Base-by-base conservation (phyloP, 2,113 vertebrate species). In the Hyperopisus bebe region DNA sequence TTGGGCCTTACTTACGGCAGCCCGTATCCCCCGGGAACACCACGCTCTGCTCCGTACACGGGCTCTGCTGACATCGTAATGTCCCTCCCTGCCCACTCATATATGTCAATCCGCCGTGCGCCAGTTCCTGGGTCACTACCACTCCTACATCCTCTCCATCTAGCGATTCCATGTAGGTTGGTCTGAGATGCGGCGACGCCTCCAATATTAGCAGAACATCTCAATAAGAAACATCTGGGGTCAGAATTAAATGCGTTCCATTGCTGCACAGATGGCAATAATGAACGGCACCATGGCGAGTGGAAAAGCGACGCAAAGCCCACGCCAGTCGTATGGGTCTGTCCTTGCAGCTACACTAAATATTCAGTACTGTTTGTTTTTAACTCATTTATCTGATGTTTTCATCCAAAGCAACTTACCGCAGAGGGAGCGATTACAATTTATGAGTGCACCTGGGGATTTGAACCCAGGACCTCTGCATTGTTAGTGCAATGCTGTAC, bases 131-230 rank as follows among this genome's bases (percentile, higher is more conserved):
- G 89, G 93, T 91, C 91, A 80, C 89, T 90, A 90, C 88, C 90
- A 74, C 90, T 39, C 15, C 35, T 91, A 93, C 94, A 94, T 94
- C 93, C 94, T 94, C 94, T 94, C 92, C 86, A 90, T 92, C 91
- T 93, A 95, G 95, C 93, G 93, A 95, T 94, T 93, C 50, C 86
- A 11, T 6, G 62, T 90, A 55, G 62, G 89, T 58, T 89, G 89
- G 88, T 84, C 87, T 70, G 92, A 91, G 92, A 91, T 92, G 90
- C 88, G 77, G 93, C 92, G 93, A 91, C 13, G 27, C 88, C 89
- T 89, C 88, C 27, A 1, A 53, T 90, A 74, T 91, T 88, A 91
- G 39, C n/a, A 93, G 93, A 94, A 94, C 89, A 93, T 92, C 93
- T 91, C 91, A 91, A 89, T 35, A 39, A 92, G 90, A 53, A 88